Conservation (phyloP, 1,140 invertebrate genomes). For the Marisa cornuarietis region DNA sequence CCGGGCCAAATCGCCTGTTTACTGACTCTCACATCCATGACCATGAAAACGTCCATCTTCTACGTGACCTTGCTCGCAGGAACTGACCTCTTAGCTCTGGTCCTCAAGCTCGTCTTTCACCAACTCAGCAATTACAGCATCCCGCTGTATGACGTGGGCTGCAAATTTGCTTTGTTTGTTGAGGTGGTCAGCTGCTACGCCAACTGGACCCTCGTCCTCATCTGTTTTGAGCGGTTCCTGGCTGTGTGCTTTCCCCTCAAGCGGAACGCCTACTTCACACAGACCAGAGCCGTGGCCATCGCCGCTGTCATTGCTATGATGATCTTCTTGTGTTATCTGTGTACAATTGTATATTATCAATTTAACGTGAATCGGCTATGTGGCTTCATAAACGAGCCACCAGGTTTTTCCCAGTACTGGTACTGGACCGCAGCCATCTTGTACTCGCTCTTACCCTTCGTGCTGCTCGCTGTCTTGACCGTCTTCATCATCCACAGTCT, state of each 20-base stretch:
- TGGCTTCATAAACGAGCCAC: constrained; percentile 18
- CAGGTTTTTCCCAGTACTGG: constrained; percentile 30
- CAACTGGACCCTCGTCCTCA: constrained; percentile 52
- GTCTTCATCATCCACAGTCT: constrained; percentile 35
- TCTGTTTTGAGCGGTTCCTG: constrained; percentile 50
- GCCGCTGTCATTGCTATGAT: constrained; percentile 31
- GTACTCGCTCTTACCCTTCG: constrained; percentile 41
- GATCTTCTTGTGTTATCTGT: constrained; percentile 37
- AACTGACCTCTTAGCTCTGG: constrained; percentile 37
- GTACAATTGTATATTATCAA: constrained; percentile 33
- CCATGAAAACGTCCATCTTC: constrained; percentile 39
- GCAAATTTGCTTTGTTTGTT: constrained; percentile 12
- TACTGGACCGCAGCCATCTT: constrained; percentile 44
- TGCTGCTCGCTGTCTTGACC: constrained; percentile 36
- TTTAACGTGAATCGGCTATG: constrained; percentile 29
- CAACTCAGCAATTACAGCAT: constrained; percentile 30
- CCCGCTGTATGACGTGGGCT: constrained; percentile 34
- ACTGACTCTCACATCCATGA: constrained; percentile 42
- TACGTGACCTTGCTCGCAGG: constrained; percentile 47
- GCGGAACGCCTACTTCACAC: constrained; percentile 39
- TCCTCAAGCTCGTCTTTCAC: constrained; percentile 39
- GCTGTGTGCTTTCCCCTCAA: constrained; percentile 49
- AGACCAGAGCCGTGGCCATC: constrained; percentile 27
- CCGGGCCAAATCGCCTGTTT: constrained; percentile 46
- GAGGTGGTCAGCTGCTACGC: constrained; percentile 39